A percentile compares a stretch with the other conserved stretches of the same genome.
Evolutionary conservation across 1,140 invertebrate species (phyloP).

Genomic region (Drosophila tsacasi): DNA sequence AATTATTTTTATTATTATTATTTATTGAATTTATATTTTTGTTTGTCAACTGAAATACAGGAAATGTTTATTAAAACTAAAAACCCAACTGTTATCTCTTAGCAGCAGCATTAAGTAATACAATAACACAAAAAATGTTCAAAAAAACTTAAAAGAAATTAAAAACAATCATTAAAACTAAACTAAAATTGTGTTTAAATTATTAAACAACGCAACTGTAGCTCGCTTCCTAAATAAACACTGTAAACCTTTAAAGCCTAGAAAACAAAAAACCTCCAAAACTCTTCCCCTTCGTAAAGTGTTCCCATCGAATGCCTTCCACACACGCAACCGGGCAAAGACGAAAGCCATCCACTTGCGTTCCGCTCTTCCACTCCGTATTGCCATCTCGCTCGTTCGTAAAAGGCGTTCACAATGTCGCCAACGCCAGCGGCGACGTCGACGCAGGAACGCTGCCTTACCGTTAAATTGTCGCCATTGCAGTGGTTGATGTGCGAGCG

Average conservation of each 20-base stretch:
- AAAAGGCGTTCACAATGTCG: slow-evolving; percentile 45
- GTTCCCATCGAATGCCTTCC: slow-evolving; percentile 14
- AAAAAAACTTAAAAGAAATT: neutral
- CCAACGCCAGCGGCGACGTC: slow-evolving; percentile 34
- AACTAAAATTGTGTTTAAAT: neutral
- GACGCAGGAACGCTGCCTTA: slow-evolving; percentile 32
- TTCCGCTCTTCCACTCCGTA: slow-evolving; percentile 1
- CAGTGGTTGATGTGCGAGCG: slow-evolving; percentile 63
- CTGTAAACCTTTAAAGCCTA: neutral
- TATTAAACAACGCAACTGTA: too few species aligned
- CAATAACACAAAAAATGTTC: neutral
- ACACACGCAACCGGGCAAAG: slow-evolving; percentile 5
- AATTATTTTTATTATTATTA: too few species aligned
- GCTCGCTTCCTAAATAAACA: neutral
- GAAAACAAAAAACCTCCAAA: neutral
- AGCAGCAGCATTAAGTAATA: neutral
- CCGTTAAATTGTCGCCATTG: slow-evolving; percentile 72
- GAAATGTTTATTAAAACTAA: neutral
- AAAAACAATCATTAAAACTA: neutral
- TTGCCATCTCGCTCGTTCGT: slow-evolving; percentile 44
- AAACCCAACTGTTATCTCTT: neutral
- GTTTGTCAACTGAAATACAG: neutral
- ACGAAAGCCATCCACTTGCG: slow-evolving; percentile 35
- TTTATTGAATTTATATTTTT: too few species aligned
- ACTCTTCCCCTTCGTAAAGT: neutral